These are phyloP conservation scores for Apogon talboti DNA, from an alignment of 2,797 vertebrate genomes.

Conservation along the genomic window DNA sequence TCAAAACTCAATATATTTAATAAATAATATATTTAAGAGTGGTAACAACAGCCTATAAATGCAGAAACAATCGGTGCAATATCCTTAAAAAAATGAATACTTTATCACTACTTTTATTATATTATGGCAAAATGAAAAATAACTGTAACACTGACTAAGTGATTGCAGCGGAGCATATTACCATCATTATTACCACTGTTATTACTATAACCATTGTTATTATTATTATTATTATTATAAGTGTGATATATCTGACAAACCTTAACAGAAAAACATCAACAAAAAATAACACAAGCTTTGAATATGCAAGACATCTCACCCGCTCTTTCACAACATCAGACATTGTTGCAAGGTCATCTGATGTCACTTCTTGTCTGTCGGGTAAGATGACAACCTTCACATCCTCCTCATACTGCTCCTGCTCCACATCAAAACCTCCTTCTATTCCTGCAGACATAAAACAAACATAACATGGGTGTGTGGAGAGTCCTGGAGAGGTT, in stretches of 20 bases:
- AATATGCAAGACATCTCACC: slow-evolving; percentile 79
- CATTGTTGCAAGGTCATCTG: slow-evolving; percentile 89
- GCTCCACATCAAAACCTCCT: slow-evolving; percentile 97
- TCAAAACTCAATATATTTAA: no score
- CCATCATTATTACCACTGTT: no score
- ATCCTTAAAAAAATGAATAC: no score
- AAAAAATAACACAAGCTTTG: slow-evolving; percentile 1
- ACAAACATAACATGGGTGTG: neutral
- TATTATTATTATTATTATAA: neutral
- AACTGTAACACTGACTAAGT: no score
- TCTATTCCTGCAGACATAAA: slow-evolving; percentile 86
- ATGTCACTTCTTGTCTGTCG: slow-evolving; percentile 92
- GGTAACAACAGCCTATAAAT: no score
- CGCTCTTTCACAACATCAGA: slow-evolving; percentile 94
- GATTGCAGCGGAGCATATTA: no score
- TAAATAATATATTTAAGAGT: no score
- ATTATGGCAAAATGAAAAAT: no score
- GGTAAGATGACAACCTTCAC: slow-evolving; percentile 96
- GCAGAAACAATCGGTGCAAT: no score
- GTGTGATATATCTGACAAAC: neutral
- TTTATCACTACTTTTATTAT: no score
- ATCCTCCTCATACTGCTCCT: slow-evolving; percentile 94
- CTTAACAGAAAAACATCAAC: neutral
- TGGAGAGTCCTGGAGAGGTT: neutral
- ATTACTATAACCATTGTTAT: no score